Percentiles rank a stretch among this genome's conserved stretches.
phyloP scores from a whole-genome alignment of 2,113 vertebrate genomes.

The Epinephelus moara region DNA sequence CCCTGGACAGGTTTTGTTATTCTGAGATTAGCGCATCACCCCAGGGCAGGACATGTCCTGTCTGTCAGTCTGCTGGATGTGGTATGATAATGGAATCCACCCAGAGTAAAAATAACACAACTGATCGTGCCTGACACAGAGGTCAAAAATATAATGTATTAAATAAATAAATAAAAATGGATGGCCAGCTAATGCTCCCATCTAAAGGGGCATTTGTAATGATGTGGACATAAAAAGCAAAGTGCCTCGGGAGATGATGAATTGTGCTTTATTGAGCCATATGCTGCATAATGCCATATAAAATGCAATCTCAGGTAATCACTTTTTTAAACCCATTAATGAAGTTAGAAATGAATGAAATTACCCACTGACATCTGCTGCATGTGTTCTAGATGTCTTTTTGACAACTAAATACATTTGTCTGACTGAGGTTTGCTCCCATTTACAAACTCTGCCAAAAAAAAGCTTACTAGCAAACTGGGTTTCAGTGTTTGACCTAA shows the following conservation, averaged over 20 bases:
- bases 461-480: neutral
- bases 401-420: constrained; percentile 3
- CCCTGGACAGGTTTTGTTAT: constrained; percentile 52
- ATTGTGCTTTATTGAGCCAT: constrained; percentile 19
- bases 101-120: constrained; percentile 53
- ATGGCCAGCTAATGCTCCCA: constrained; percentile 33
- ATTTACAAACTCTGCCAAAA: neutral
- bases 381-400: constrained; percentile 15
- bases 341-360: constrained; percentile 16
- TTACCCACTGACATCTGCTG: constrained; percentile 42
- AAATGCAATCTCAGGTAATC: constrained; percentile 37
- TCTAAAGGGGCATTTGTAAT: constrained; percentile 12
- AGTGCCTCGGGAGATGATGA: constrained; percentile 4
- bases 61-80: constrained; percentile 60
- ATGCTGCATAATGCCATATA: constrained; percentile 21
- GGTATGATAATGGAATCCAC: constrained; percentile 60
- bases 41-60: constrained; percentile 53
- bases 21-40: constrained; percentile 55
- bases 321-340: constrained; percentile 35
- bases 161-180: constrained; percentile 14
- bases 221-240: constrained; percentile 23
- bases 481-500: neutral
- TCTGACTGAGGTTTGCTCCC: neutral
- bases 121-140: constrained; percentile 42
- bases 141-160: constrained; percentile 57